A percentile compares a stretch with the other conserved stretches of the same genome.
phyloP scores from a whole-genome alignment of 2,888 invertebrate species.

The Busseola fusca region DNA sequence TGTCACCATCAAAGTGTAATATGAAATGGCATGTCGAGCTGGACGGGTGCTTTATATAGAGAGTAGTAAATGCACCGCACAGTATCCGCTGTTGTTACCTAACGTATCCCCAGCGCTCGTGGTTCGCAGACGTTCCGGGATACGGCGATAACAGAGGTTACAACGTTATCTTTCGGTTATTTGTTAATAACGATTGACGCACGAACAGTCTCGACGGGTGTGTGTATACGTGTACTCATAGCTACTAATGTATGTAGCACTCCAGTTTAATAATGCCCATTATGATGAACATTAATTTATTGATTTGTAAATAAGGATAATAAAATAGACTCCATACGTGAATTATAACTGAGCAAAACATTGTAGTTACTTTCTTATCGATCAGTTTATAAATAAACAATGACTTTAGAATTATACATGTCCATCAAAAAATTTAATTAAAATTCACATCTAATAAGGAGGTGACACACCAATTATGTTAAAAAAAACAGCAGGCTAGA shows the following conservation, averaged over 20 bases:
- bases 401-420: slow-evolving; percentile 7
- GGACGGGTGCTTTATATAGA: slow-evolving; percentile 79
- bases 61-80: slow-evolving; percentile 72
- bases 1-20: slow-evolving; percentile 70
- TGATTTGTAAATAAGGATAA: slow-evolving; percentile 49
- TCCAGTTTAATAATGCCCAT: slow-evolving; percentile 30
- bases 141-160: slow-evolving; percentile 85
- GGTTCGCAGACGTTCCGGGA: slow-evolving; percentile 87
- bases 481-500: slow-evolving; percentile 46
- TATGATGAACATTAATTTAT: slow-evolving; percentile 19
- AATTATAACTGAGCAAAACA: slow-evolving; percentile 8
- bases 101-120: slow-evolving; percentile 76
- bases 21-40: slow-evolving; percentile 73
- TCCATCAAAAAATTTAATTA: slow-evolving; percentile 30
- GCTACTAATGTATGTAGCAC: slow-evolving; percentile 54
- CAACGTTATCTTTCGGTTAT: slow-evolving; percentile 82
- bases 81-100: slow-evolving; percentile 69
- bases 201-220: slow-evolving; percentile 82
- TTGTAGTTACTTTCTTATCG: background rate
- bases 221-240: slow-evolving; percentile 63
- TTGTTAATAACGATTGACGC: slow-evolving; percentile 87
- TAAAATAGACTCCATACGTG: slow-evolving; percentile 18
- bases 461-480: slow-evolving; percentile 17
- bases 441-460: slow-evolving; percentile 19
- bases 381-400: slow-evolving; percentile 46